Base-by-base conservation (phyloP, 2,113 vertebrate species). In the Triplophysa siluroides region DNA sequence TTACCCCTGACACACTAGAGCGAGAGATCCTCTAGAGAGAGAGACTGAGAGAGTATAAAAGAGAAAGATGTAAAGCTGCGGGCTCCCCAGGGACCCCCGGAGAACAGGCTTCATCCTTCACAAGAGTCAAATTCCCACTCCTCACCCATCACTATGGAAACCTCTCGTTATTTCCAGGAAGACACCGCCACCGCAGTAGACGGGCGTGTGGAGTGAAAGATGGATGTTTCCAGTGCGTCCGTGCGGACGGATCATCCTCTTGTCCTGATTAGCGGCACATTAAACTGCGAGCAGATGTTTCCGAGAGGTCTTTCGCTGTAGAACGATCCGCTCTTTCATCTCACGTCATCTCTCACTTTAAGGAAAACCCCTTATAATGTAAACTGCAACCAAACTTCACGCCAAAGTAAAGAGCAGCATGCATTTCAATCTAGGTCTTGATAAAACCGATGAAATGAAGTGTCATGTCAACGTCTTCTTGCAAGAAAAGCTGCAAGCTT, bases 151-250 rank as follows among this genome's bases (percentile, higher is more conserved):
- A 80, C 90, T 79, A 90, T 87, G 88, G 89, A 76, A 87, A 89
- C 90, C 85, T 84, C 64, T 88, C 85, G 86, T 91, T 90, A 87
- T 87, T 88, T 89, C 63, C 86, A 87, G 85, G 86, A 78, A 78
- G 68, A 65, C 16, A 14, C 45, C n/a, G 24, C 78, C 43, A 81
- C 78, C 84, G 65, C 0, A 2, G 68, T 84, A 84, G 88, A 88
- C 88, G 83, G 54, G 23, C 65, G 61, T 56, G 68, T 4, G 11
- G 69, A 58, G 70, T 13, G 26, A 33, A 33, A 56, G 26, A 56
- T 26, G 21, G 71, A 58, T 29, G 26, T 58, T 56, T 60, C 45
- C 1, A 19, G 23, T 52, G 67, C 29, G 67, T 52, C 58, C 19
- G 72, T 62, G 58, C 47, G 41, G 72, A 47, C 41, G 11, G 23